Evolutionary conservation across 2,888 invertebrate species (phyloP), one percentile per base, ranked within the genome.

Genomic region (Nymphalis c-album): DNA sequence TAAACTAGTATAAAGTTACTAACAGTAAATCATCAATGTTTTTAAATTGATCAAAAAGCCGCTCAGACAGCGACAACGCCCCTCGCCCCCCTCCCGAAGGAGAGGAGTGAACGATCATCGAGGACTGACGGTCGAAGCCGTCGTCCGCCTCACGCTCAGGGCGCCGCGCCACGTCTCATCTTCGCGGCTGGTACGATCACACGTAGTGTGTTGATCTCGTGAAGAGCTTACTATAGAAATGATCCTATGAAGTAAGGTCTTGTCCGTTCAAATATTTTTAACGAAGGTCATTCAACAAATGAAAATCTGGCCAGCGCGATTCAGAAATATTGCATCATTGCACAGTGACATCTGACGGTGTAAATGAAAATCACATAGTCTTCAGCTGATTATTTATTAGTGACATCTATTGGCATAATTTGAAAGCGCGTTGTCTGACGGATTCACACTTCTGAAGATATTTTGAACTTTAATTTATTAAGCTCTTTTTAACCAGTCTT

Each of bases 151-250:
- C 82, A 78, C 78, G 77, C 75, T 75, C 75, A 74, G 75, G 76
- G 72, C 67, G 51, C 74, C 75, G 75, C 77, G 76, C 79, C 77
- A 79, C 80, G n/a, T 71, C 76, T 80, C 82, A 58, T 82, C 82
- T 77, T 71, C 77, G 76, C 74, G 80, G 69, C 72, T 76, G 71
- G 71, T 71, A 69, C 58, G 68, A 63, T 76, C 78, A 76, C 77
- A 77, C 75, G 64, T 75, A 71, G 69, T 75, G 78, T 77, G 78
- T 75, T 73, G 67, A 69, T 77, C 76, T 77, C 76, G 76, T 71
- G 78, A 77, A 80, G 78, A 80, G 76, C 80, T 79, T 79, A 77
- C 80, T 79, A 79, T 78, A 79, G 77, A 79, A 78, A 78, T 80
- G 77, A 78, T 78, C 77, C 77, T 75, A 77, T 78, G 74, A 78